phyloP scores from a whole-genome alignment of 2,888 invertebrate genomes.

The Netelia virgata region DNA sequence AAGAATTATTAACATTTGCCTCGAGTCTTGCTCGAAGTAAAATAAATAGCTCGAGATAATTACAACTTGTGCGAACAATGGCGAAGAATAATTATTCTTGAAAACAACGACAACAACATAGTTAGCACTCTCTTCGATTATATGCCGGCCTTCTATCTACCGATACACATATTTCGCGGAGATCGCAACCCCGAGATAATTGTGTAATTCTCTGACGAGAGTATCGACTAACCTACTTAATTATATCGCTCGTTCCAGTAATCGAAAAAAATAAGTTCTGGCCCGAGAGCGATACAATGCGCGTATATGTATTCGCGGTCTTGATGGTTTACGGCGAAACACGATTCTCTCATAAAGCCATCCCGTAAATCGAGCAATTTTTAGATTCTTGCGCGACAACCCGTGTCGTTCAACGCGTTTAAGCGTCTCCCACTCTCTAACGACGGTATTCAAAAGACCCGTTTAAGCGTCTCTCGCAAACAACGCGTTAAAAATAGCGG shows the following conservation, averaged over 20 bases:
- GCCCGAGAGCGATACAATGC: background rate
- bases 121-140: background rate
- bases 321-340: background rate
- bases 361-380: background rate
- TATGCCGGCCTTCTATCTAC: conserved; percentile 38
- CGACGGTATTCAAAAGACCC: no score
- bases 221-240: conserved; percentile 60
- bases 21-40: no score
- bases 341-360: background rate
- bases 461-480: no score
- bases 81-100: conserved; percentile 6
- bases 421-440: no score
- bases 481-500: no score
- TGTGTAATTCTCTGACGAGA: conserved; percentile 57
- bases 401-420: no score
- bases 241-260: conserved; percentile 48
- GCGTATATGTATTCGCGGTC: background rate
- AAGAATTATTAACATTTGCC: background rate
- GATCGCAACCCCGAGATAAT: conserved; percentile 60
- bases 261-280: conserved; percentile 36
- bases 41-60: no score
- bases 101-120: conserved; percentile 5
- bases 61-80: conserved; percentile 37
- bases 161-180: conserved; percentile 37
- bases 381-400: no score